These are phyloP conservation scores for Lagopus muta DNA, from an alignment of 2,113 vertebrate genomes.

Conservation along the genomic window DNA sequence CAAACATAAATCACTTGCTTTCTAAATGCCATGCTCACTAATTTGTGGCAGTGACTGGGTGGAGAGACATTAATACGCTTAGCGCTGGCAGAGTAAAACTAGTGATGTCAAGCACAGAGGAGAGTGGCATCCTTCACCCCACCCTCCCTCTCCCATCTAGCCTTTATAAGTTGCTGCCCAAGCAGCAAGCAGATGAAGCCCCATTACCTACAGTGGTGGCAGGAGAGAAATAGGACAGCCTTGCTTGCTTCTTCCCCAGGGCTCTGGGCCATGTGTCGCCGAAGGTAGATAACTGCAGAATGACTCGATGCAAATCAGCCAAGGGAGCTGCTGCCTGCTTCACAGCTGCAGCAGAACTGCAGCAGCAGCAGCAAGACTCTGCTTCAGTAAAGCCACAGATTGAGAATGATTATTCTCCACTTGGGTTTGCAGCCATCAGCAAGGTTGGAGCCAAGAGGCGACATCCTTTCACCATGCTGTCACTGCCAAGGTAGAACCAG, in stretches of 20 bases:
- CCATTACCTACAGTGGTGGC: background rate
- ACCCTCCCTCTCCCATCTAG: background rate
- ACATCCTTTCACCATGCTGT: background rate
- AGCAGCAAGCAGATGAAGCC: background rate
- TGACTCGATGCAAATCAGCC: background rate
- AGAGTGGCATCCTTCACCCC: background rate
- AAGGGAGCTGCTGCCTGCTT: background rate
- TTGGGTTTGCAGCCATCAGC: constrained; percentile 8
- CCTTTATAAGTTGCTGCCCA: background rate
- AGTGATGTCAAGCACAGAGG: background rate
- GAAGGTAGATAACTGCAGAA: background rate
- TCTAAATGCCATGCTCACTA: background rate
- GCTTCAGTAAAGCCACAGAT: constrained; percentile 40
- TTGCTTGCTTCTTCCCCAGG: background rate
- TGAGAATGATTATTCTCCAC: constrained; percentile 40
- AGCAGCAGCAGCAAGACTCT: constrained; percentile 11
- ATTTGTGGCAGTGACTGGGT: background rate
- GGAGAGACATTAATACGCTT: background rate
- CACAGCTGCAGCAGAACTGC: constrained; percentile 43
- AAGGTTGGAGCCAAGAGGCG: constrained; percentile 1
- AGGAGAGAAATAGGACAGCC: background rate
- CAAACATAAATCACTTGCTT: background rate
- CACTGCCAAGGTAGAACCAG: background rate
- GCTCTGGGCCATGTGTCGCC: background rate
- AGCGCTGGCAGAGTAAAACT: background rate